Evolutionary conservation across 1,140 invertebrate genomes (phyloP).

Genomic region (Nixonia krombeini): DNA sequence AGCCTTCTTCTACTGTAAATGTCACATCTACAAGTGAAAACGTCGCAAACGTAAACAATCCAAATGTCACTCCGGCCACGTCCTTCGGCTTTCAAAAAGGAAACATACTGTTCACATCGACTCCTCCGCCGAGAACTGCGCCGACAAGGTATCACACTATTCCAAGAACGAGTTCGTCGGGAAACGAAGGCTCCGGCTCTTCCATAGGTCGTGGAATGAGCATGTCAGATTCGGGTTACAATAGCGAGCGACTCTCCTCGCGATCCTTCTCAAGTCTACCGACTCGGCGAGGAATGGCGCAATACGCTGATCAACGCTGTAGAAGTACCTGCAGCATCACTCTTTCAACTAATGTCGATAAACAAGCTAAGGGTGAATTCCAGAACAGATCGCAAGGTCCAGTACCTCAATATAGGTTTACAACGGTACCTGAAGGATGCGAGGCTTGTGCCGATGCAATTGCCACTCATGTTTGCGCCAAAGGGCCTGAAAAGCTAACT

Average conservation of each 20-base stretch:
- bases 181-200: constrained; percentile 26
- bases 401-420: constrained; percentile 49
- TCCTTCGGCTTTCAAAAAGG: constrained; percentile 70
- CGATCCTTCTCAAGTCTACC: constrained; percentile 60
- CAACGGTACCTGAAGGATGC: constrained; percentile 66
- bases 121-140: constrained; percentile 57
- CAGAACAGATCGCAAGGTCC: not conserved
- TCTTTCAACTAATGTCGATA: constrained; percentile 68
- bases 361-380: not conserved
- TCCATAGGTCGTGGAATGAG: constrained; percentile 33
- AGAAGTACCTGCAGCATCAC: constrained; percentile 81
- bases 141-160: constrained; percentile 44
- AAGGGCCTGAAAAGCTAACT: constrained; percentile 57
- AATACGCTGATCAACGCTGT: constrained; percentile 70
- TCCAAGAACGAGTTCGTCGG: constrained; percentile 37
- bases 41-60: not conserved
- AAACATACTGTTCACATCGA: constrained; percentile 73
- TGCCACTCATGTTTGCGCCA: constrained; percentile 67
- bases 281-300: constrained; percentile 54
- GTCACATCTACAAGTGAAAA: too few species aligned
- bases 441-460: constrained; percentile 51
- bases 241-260: constrained; percentile 67
- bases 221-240: constrained; percentile 70
- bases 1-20: too few species aligned
- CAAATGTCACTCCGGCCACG: constrained; percentile 1